Conservation (phyloP, 2,797 vertebrate genomes). For the Sebastes flavidus region DNA sequence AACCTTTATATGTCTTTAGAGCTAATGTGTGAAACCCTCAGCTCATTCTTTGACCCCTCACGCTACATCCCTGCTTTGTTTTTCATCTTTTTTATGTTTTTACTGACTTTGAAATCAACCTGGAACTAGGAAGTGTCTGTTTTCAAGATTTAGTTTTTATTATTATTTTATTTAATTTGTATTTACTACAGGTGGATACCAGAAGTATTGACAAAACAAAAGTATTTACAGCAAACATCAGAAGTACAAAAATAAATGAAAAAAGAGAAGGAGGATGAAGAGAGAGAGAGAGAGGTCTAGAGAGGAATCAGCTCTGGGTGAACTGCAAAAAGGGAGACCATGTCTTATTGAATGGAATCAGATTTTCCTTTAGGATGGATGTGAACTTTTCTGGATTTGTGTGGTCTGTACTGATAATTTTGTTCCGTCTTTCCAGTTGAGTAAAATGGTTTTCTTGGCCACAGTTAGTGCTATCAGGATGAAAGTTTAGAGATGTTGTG, state of each 20-base stretch:
- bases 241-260: neutral
- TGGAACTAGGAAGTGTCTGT: neutral
- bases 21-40: neutral
- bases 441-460: neutral
- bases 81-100: neutral
- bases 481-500: neutral
- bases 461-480: neutral
- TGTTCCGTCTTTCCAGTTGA: neutral
- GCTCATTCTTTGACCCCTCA: neutral
- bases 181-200: no score
- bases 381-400: neutral
- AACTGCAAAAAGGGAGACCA: no score
- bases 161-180: no score
- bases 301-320: no score
- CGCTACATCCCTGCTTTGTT: neutral
- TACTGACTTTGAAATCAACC: neutral
- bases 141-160: neutral
- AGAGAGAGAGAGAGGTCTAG: no score
- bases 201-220: no score
- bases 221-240: neutral
- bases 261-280: neutral
- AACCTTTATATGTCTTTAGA: neutral
- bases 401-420: neutral
- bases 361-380: neutral
- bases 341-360: neutral